phyloP scores from a whole-genome alignment of 2,797 vertebrate species.

The Acestrorhynchus altus region DNA sequence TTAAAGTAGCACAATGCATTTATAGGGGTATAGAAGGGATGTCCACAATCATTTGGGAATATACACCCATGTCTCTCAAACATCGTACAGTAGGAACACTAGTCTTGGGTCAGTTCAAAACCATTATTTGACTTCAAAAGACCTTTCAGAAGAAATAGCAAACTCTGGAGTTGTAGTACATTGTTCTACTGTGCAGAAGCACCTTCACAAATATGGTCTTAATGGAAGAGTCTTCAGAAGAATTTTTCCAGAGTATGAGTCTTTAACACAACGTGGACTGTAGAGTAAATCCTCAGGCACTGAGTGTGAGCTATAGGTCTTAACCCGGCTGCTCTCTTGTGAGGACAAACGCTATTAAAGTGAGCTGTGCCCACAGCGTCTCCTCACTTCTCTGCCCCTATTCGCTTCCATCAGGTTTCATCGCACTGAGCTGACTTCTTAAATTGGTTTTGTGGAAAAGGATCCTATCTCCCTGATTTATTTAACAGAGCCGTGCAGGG shows the following conservation, averaged over 20 bases:
- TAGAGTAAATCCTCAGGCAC: not conserved
- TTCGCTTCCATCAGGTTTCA: constrained; percentile 58
- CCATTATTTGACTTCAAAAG: no score
- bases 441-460: constrained; percentile 58
- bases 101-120: no score
- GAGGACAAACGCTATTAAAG: constrained; percentile 45
- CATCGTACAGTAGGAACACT: no score
- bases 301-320: constrained; percentile 4
- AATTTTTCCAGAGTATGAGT: not conserved
- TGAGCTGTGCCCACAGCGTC: constrained; percentile 27
- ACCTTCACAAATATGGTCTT: no score
- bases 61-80: no score
- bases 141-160: no score
- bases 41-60: no score
- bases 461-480: constrained; percentile 48
- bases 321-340: not conserved
- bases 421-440: constrained; percentile 43
- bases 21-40: no score
- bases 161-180: no score
- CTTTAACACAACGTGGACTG: constrained; percentile 1
- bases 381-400: constrained; percentile 41
- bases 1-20: no score
- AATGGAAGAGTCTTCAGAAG: not conserved
- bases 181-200: no score
- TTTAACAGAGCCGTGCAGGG: constrained; percentile 45